Base-by-base conservation (phyloP, 2,888 invertebrate genomes). In the Nycteola revayana region DNA sequence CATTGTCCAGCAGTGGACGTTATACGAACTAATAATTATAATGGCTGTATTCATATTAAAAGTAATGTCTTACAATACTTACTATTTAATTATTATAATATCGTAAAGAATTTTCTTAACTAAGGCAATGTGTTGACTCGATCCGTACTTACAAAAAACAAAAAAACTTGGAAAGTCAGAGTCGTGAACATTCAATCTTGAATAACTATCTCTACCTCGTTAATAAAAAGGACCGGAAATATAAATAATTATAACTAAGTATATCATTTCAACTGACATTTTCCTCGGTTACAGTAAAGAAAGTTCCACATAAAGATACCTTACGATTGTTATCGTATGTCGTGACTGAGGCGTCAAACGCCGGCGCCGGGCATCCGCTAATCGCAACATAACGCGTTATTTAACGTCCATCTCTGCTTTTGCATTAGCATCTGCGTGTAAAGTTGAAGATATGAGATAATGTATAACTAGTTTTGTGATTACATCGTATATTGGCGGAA, bases 331-430 rank as follows among this genome's bases (percentile, higher is more conserved):
- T 38, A 57, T 57, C 56, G 51, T 46, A 47, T 49, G 39, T 55
- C 59, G 52, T 57, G 54, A 49, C 52, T 46, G 58, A 66, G 53
- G 67, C 64, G 64, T 61, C 68, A 74, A 67, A 27, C 61, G 65
- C 63, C 66, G 65, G 64, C 73, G 59, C 58, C 42, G 42, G 32
- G 53, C 69, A 61, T 69, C 69, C 64, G 62, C 59, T 60, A 68
- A 67, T 68, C 72, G 65, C 62, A 66, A 73, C 69, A 63, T 57
- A 67, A 58, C 60, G 57, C 49, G 47, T 66, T 57, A 59, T 49
- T 67, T 64, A 62, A 63, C 53, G 60, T 73, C 58, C 73, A 75
- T 74, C 72, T 67, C 75, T 64, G 72, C 61, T 54, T 66, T 66
- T 66, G 60, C 65, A 66, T 67, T 57, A 66, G 57, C 66, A 67